phyloP scores from a whole-genome alignment of 2,797 vertebrate species.

The Leptodactylus fallax region DNA sequence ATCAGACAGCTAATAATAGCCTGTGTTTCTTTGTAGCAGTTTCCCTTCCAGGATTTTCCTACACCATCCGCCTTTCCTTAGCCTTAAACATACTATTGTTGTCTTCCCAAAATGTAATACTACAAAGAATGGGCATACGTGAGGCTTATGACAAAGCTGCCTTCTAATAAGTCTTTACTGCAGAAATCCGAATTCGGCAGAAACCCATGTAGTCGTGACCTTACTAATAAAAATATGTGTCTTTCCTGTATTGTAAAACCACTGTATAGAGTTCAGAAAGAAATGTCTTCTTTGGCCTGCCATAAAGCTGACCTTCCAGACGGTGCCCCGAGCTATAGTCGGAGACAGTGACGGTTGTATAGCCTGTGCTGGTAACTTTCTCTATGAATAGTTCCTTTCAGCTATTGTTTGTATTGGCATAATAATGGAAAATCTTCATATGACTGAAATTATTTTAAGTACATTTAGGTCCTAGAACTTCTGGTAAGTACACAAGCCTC shows the following conservation, averaged over 20 bases:
- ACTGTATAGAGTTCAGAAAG: no score
- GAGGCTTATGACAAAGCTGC: background rate
- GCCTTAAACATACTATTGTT: background rate
- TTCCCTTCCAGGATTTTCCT: background rate
- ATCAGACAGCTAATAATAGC: conserved; percentile 2
- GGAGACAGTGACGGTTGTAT: background rate
- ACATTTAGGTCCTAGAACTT: background rate
- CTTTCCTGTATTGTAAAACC: background rate
- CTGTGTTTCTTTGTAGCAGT: conserved; percentile 1
- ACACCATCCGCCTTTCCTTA: background rate
- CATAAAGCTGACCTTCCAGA: conserved; percentile 8
- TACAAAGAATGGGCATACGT: background rate
- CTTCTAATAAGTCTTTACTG: background rate
- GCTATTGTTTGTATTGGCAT: conserved; percentile 5
- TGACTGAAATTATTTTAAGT: background rate
- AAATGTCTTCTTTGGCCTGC: background rate
- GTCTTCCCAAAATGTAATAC: background rate
- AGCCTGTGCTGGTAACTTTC: background rate
- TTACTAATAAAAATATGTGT: no score
- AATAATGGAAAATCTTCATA: background rate
- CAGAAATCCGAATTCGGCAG: background rate
- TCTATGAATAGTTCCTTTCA: background rate
- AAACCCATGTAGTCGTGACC: background rate
- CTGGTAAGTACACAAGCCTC: background rate
- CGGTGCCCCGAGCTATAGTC: background rate